Conservation (phyloP, 2,888 invertebrate species). For the Chymomyza procnemis region DNA sequence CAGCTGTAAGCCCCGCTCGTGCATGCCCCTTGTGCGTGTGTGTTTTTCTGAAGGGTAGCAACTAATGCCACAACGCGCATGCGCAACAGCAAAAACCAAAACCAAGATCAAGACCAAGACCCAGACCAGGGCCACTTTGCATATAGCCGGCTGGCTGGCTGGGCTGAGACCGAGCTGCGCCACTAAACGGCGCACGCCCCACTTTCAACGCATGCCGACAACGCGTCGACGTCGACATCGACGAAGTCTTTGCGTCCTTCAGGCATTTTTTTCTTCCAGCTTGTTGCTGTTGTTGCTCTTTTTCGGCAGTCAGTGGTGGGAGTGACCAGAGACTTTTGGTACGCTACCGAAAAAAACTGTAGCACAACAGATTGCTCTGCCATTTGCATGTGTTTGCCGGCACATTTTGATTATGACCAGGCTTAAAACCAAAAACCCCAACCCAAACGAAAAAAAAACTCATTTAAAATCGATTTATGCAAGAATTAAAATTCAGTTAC, state of each 20-base stretch:
- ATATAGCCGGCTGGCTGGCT: slow-evolving; percentile 53
- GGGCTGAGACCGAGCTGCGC: slow-evolving; percentile 27
- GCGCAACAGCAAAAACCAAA: slow-evolving; percentile 3
- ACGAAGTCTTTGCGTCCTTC: slow-evolving; percentile 36
- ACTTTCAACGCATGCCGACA: slow-evolving; percentile 71
- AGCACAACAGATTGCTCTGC: slow-evolving; percentile 15
- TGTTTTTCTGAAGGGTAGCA: neutral
- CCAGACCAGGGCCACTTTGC: slow-evolving; percentile 70
- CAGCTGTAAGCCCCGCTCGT: slow-evolving; percentile 36
- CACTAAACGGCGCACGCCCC: slow-evolving; percentile 74
- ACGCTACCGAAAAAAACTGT: slow-evolving; percentile 49
- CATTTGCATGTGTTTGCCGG: slow-evolving; percentile 61
- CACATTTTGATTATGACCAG: slow-evolving; percentile 54
- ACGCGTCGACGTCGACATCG: neutral
- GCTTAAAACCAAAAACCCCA: slow-evolving; percentile 18
- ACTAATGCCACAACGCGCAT: slow-evolving; percentile 5
- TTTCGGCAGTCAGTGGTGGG: slow-evolving; percentile 53
- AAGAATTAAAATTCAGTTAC: slow-evolving; percentile 68
- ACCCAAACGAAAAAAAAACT: slow-evolving; percentile 48
- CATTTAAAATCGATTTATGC: slow-evolving; percentile 77
- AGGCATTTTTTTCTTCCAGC: slow-evolving; percentile 30
- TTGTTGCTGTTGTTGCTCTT: neutral
- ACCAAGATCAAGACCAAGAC: slow-evolving; percentile 1
- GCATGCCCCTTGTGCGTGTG: neutral
- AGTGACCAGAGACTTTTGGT: slow-evolving; percentile 45